Base-by-base conservation (phyloP, 2,888 invertebrate genomes). In the Drosophila mimica region DNA sequence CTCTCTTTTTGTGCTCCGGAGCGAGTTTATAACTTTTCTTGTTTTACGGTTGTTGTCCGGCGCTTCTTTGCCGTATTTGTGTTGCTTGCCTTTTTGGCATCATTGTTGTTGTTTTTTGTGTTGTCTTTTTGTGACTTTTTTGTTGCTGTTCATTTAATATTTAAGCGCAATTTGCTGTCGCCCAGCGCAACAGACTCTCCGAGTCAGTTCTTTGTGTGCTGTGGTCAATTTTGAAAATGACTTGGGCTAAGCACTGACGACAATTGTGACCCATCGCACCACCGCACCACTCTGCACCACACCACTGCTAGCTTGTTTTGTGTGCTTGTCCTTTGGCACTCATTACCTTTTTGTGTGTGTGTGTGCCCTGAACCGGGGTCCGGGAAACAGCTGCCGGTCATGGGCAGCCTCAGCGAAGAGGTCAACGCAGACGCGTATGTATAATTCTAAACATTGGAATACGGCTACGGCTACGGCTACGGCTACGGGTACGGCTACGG, bases 151-250 rank as follows among this genome's bases (percentile, higher is more conserved):
- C 91, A 91, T 90, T 91, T 91, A 91, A 91, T 89, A 90, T 91
- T 90, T 90, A 91, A 90, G 86, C 83, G 82, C 91, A 88, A 89
- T 90, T 90, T 88, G 88, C 79, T 78, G 78, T 78, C 66, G 73
- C 78, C 76, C 70, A 56, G 61, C 75, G 81, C 66, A 77, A 75
- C 76, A 65, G 70, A 63, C 70, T 68, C n/a, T 30, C 79, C 34
- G 70, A 64, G 70, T 64, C 64, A 52, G 54, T 34, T 67, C 56
- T 72, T 66, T 69, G 74, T 82, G 80, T 77, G 76, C 77, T 90
- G 91, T 80, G 91, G 91, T 90, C 88, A 91, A 90, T 90, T 88
- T 87, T 77, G 71, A 79, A 82, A 91, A 89, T 89, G 88, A 87
- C 91, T 85, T 87, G 82, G 88, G 65, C 81, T 83, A 78, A 83